A percentile compares a stretch with the other conserved stretches of the same genome.
phyloP scores from a whole-genome alignment of 1,140 invertebrate genomes.

The Carposina sasakii region DNA sequence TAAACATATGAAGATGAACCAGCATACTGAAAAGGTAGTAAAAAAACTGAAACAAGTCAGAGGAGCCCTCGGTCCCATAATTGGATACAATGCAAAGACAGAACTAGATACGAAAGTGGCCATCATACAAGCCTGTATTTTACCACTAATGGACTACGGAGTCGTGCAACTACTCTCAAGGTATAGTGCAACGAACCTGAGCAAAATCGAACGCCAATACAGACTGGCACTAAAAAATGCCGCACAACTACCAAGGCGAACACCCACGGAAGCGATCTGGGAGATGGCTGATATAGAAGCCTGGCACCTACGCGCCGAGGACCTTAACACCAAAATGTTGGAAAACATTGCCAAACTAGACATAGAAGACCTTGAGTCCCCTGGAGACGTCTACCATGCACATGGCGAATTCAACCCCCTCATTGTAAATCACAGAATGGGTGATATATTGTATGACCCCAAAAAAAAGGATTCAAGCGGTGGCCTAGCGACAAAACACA shows the following conservation, averaged over 20 bases:
- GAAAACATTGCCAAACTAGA: background rate
- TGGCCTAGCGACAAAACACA: background rate
- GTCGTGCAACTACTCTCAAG: slow-evolving; percentile 5
- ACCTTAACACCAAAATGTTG: too few relatives aligned
- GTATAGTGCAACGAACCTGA: background rate
- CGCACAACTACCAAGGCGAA: too few relatives aligned
- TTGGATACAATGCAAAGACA: slow-evolving; percentile 6
- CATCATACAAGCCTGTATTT: slow-evolving; percentile 11
- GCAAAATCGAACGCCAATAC: background rate
- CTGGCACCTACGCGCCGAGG: too few relatives aligned
- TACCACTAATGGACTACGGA: slow-evolving; percentile 10
- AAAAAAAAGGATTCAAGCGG: background rate
- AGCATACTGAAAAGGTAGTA: slow-evolving; percentile 5
- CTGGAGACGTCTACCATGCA: slow-evolving; percentile 1
- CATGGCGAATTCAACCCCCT: slow-evolving; percentile 7
- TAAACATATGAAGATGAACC: slow-evolving; percentile 11
- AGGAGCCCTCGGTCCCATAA: slow-evolving; percentile 11
- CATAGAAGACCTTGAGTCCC: slow-evolving; percentile 8
- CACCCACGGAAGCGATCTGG: too few relatives aligned
- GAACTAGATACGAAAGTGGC: slow-evolving; percentile 1
- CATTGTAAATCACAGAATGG: slow-evolving; percentile 1
- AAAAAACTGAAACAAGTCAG: slow-evolving; percentile 13
- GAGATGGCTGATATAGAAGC: too few relatives aligned
- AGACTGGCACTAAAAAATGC: background rate
- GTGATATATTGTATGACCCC: slow-evolving; percentile 2